These are phyloP conservation scores for Erebia ligea DNA, from an alignment of 2,888 invertebrate species.

Conservation along the genomic window DNA sequence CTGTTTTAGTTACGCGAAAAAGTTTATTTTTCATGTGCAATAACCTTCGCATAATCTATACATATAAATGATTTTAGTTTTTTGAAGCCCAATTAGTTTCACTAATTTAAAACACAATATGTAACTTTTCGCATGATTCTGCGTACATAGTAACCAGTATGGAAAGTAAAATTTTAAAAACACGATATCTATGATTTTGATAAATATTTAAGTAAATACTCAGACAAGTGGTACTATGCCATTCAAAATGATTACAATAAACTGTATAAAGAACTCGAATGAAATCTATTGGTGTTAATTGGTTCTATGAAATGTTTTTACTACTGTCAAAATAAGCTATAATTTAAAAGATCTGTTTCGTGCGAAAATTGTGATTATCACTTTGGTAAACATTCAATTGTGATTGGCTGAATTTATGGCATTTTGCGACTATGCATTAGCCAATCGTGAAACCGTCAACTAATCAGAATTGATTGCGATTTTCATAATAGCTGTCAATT, in stretches of 20 bases:
- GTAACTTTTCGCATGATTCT: no score
- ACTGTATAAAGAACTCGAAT: neutral
- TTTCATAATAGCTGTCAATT: no score
- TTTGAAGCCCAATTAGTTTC: neutral
- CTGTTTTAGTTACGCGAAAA: neutral
- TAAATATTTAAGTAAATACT: no score
- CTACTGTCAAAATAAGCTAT: neutral
- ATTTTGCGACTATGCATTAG: no score
- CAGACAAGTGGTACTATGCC: neutral
- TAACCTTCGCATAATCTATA: neutral
- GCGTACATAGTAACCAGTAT: no score
- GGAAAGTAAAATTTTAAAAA: no score
- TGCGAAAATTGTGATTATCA: no score
- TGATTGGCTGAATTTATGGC: no score
- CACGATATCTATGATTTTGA: no score
- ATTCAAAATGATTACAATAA: neutral
- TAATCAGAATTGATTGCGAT: no score
- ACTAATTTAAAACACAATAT: neutral
- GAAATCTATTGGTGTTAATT: neutral
- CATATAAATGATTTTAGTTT: neutral
- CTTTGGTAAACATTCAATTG: no score
- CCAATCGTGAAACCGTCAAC: no score
- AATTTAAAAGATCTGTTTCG: neutral
- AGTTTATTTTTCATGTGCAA: neutral
- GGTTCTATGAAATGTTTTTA: slow-evolving; percentile 3